phyloP scores from a whole-genome alignment of 2,797 vertebrate genomes.

The Picus viridis region DNA sequence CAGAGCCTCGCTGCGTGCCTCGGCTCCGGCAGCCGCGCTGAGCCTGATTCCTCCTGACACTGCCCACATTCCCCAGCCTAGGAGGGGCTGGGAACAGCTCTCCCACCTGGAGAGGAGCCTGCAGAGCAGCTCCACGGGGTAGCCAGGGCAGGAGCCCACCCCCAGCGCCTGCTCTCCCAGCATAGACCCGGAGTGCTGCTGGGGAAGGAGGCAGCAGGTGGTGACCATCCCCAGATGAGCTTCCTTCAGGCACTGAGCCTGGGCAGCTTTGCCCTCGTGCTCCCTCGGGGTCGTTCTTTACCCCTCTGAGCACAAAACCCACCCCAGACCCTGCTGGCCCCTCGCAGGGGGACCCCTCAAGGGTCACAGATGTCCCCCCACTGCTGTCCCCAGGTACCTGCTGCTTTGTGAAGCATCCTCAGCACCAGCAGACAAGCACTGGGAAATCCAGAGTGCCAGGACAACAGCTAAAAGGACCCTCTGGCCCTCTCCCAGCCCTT shows the following conservation, averaged over 20 bases:
- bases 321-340: background rate
- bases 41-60: background rate
- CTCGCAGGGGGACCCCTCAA: background rate
- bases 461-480: too few species aligned
- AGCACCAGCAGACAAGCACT: too few species aligned
- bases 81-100: background rate
- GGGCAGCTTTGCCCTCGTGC: background rate
- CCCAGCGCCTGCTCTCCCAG: background rate
- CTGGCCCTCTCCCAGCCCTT: too few species aligned
- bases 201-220: slow-evolving; percentile 11
- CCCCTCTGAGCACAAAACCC: slow-evolving; percentile 39
- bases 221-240: background rate
- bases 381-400: too few species aligned
- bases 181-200: background rate
- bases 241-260: background rate
- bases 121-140: background rate
- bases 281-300: slow-evolving; percentile 47
- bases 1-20: background rate
- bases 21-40: background rate
- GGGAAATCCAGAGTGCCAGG: too few species aligned
- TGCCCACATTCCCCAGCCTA: background rate
- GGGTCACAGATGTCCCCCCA: background rate
- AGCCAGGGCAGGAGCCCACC: background rate
- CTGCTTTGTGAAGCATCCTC: too few species aligned
- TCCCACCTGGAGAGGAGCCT: background rate